Evolutionary conservation across 2,113 vertebrate species (phyloP).

Genomic region (Halcyon malimbica): DNA sequence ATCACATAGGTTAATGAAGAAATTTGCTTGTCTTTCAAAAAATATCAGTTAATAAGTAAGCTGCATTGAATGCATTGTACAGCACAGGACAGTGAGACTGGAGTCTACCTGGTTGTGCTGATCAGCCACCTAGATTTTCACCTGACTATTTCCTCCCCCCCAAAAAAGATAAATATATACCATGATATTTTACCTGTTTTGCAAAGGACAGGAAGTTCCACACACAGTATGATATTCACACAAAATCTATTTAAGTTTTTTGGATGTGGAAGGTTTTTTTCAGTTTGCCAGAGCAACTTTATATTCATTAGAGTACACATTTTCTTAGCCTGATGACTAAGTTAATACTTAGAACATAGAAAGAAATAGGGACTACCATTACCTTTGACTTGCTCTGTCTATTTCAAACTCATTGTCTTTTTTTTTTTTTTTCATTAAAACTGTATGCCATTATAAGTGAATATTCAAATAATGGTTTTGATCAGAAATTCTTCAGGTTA

Average conservation of each 20-base stretch:
- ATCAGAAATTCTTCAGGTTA: background rate
- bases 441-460: background rate
- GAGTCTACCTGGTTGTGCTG: background rate
- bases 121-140: background rate
- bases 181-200: background rate
- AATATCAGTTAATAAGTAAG: background rate
- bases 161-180: background rate
- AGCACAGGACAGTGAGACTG: background rate
- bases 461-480: background rate
- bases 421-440: background rate
- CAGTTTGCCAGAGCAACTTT: background rate
- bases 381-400: background rate
- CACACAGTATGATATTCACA: background rate
- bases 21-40: background rate
- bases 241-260: background rate
- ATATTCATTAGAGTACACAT: background rate
- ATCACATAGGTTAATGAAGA: background rate
- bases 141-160: background rate
- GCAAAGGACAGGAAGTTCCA: background rate
- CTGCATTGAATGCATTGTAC: background rate
- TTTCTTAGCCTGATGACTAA: background rate
- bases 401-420: background rate
- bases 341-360: background rate
- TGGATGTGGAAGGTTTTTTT: background rate
- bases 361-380: background rate